These are phyloP conservation scores for Misgurnus anguillicaudatus DNA, from an alignment of 2,113 vertebrate species.

Conservation along the genomic window DNA sequence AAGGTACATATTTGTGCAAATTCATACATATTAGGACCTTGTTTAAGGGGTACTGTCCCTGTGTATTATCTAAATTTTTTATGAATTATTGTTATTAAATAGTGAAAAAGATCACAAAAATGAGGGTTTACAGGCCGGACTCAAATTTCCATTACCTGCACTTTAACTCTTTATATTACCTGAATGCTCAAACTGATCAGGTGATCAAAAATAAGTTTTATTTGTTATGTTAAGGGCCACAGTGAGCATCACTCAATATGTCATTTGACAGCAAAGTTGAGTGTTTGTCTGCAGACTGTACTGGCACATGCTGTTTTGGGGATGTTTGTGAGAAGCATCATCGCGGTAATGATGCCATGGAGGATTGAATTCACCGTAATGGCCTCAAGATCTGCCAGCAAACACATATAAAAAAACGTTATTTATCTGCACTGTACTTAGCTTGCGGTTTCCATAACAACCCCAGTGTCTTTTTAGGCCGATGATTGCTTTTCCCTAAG, in stretches of 20 bases:
- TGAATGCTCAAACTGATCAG: too few relatives aligned
- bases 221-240: not conserved
- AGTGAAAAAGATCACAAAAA: too few relatives aligned
- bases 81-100: too few relatives aligned
- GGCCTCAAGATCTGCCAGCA: slow-evolving; percentile 25
- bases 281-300: slow-evolving; percentile 8
- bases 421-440: slow-evolving; percentile 8
- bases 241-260: not conserved
- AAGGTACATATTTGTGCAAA: too few relatives aligned
- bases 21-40: too few relatives aligned
- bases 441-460: slow-evolving; percentile 49
- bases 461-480: not conserved
- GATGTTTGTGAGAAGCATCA: not conserved
- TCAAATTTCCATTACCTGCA: too few relatives aligned
- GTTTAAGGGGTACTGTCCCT: too few relatives aligned
- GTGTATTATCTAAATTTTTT: too few relatives aligned
- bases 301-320: slow-evolving; percentile 23
- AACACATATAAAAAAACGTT: not conserved
- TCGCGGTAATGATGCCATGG: slow-evolving; percentile 14
- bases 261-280: not conserved
- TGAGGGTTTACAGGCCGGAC: too few relatives aligned
- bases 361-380: slow-evolving; percentile 19
- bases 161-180: too few relatives aligned
- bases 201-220: not conserved
- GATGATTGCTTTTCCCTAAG: slow-evolving; percentile 21